phyloP scores from a whole-genome alignment of 2,113 vertebrate species.

The Dasypus novemcinctus region DNA sequence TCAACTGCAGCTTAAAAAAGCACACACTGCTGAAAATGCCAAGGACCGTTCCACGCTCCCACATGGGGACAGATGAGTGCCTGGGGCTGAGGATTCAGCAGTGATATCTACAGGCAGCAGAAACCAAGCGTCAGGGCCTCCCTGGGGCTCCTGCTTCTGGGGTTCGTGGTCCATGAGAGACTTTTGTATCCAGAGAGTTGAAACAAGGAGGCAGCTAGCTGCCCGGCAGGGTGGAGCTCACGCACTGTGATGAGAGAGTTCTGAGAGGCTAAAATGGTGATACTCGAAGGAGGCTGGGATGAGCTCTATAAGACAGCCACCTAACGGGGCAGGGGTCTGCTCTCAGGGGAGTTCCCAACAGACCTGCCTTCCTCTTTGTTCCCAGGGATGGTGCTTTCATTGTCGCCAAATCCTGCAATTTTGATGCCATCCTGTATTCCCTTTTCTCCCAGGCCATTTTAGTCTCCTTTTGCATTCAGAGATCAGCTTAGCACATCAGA shows the following conservation, averaged over 20 bases:
- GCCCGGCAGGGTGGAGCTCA: rapidly evolving
- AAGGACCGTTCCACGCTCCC: rapidly evolving
- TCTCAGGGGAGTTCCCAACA: rapidly evolving
- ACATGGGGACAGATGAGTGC: rapidly evolving
- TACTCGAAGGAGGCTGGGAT: rapidly evolving
- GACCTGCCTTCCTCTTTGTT: background rate
- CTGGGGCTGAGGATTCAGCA: rapidly evolving
- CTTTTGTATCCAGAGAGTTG: background rate
- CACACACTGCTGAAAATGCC: background rate
- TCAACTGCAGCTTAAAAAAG: background rate
- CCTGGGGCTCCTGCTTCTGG: background rate
- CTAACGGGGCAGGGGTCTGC: background rate
- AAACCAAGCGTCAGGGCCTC: background rate
- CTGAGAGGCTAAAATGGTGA: background rate
- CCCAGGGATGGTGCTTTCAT: background rate
- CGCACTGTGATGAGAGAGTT: background rate
- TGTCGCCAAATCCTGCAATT: background rate
- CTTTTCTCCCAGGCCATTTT: background rate
- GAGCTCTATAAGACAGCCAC: rapidly evolving
- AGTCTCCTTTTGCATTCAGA: background rate
- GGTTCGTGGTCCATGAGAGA: rapidly evolving
- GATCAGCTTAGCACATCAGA: background rate
- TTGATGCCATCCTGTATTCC: background rate
- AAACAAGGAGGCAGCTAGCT: background rate
- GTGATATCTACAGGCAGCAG: too few relatives aligned